These are phyloP conservation scores for Chrysogorgia sp. DNA, from an alignment of 92 coral and sea anemone species.

Conservation along the genomic window DNA sequence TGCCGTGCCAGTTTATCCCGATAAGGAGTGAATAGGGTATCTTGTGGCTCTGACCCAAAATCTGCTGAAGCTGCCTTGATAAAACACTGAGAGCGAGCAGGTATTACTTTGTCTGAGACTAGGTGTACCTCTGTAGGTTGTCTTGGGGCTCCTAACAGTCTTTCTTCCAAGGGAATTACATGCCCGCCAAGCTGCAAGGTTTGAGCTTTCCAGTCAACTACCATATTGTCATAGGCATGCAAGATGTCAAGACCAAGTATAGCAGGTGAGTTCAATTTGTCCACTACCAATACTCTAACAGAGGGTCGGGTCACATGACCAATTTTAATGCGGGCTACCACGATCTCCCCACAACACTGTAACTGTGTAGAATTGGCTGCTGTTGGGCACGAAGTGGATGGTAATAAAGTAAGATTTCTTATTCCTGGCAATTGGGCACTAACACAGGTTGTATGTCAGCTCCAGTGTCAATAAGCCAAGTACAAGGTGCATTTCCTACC, in stretches of 20 bases:
- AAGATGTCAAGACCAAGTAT: too few relatives aligned
- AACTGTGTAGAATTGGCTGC: too few relatives aligned
- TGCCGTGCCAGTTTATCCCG: too few relatives aligned
- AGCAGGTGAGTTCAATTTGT: not conserved
- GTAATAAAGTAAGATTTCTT: not conserved
- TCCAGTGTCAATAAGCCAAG: too few relatives aligned
- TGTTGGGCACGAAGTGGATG: not conserved
- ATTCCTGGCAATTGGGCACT: conserved; percentile 3
- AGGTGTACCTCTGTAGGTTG: conserved; percentile 28
- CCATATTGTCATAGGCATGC: too few relatives aligned
- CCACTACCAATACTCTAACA: too few relatives aligned
- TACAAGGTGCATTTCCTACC: too few relatives aligned
- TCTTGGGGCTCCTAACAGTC: conserved; percentile 15
- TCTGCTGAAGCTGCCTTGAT: not conserved
- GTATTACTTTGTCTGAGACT: conserved; percentile 8
- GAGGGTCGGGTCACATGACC: not conserved
- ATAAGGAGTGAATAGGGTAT: too few relatives aligned
- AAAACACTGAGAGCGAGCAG: conserved; percentile 30
- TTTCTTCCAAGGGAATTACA: not conserved
- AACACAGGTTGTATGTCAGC: too few relatives aligned
- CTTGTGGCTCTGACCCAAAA: too few relatives aligned
- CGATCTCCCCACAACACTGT: conserved; percentile 8
- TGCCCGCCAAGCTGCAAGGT: too few relatives aligned
- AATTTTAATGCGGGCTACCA: not conserved
- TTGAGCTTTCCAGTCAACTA: too few relatives aligned